phyloP scores from a whole-genome alignment of 2,113 vertebrate species.

The Cephalopterus ornatus region DNA sequence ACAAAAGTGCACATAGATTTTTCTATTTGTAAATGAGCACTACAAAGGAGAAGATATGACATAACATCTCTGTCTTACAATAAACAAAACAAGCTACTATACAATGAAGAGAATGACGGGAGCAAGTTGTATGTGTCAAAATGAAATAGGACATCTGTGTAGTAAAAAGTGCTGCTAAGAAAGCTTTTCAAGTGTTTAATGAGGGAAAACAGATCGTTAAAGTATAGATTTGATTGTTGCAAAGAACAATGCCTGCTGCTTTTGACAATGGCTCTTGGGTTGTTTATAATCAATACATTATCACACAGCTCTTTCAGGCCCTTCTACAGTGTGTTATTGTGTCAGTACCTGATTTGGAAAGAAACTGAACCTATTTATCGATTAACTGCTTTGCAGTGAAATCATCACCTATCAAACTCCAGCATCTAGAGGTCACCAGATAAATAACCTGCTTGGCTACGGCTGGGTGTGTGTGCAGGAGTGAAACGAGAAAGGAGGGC shows the following conservation, averaged over 20 bases:
- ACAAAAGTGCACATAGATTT: not conserved
- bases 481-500: not conserved
- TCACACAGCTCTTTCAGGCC: not conserved
- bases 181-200: constrained; percentile 54
- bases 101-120: not conserved
- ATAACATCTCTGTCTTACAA: not conserved
- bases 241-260: constrained; percentile 38
- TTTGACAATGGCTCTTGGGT: constrained; percentile 10
- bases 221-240: constrained; percentile 50
- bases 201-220: constrained; percentile 52
- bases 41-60: not conserved
- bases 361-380: constrained; percentile 40
- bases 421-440: constrained; percentile 45
- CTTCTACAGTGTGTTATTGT: not conserved
- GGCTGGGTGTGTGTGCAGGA: not conserved
- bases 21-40: constrained; percentile 20
- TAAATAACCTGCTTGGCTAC: constrained; percentile 38
- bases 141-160: not conserved
- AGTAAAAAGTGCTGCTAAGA: constrained; percentile 1
- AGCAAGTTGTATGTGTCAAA: constrained; percentile 10
- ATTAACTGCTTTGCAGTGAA: constrained; percentile 57
- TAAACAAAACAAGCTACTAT: constrained; percentile 5
- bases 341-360: constrained; percentile 3
- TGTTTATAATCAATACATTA: constrained; percentile 42
- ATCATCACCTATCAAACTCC: constrained; percentile 63